Evolutionary conservation across 2,797 vertebrate species (phyloP), one percentile per base, ranked within the genome.

Genomic region (Iguana delicatissima): DNA sequence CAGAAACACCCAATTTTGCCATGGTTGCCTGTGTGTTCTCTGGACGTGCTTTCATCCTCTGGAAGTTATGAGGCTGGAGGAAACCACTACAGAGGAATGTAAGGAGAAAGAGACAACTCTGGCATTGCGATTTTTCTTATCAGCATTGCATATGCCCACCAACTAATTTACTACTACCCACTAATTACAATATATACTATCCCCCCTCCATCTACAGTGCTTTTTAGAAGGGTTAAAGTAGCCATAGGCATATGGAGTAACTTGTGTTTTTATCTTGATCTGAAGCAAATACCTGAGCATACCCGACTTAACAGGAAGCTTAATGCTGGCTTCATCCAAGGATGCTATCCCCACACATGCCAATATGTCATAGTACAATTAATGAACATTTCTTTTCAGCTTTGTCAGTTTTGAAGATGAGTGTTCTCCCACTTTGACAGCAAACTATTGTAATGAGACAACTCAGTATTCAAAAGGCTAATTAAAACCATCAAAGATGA

Each of bases 381-480:
- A 9, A 80, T n/a, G 2, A 24, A 6, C 42, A 81, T 55, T 62
- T 88, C 73, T 77, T 13, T 62, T 6, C 12, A 9, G 1, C 10
- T 29, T 59, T 52, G 35, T 38, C 32, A 74, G 9, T 72, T 26
- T 50, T 22, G 72, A 83, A 86, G 59, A 20, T 57, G 46, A 64
- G 46, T 22, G 52, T 6, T 50, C 16, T 52, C 14, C 12, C n/a
- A 69, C 1, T 67, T 20, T 38, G 57, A 64, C 18, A 24, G 13
- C 22, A 55, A 22, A 14, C 59, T 69, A 42, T 42, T 69, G 20
- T 3, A 64, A 82, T 55, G 29, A 82, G 13, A 32, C 38, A 62
- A 72, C 26, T 69, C 12, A 72, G 24, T 20, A 86, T 59, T 86
- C 79, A 81, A 87, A 76, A 86, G 64, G 20, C 72, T 74, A 81